Base-by-base conservation (phyloP, 2,888 invertebrate species). In the Kuschelorhynchus macadamiae region DNA sequence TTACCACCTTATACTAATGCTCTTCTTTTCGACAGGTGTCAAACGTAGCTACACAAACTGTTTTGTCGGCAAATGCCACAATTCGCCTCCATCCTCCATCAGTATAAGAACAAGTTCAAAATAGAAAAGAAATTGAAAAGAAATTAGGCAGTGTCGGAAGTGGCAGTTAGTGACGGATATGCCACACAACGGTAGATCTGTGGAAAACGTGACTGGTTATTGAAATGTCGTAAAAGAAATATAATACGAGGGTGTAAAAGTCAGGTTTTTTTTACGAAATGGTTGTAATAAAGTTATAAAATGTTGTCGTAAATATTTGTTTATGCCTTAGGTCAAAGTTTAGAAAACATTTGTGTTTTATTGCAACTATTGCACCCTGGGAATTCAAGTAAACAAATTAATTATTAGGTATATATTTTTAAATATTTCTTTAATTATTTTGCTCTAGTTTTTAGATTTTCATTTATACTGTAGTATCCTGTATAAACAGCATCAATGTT, bases 1-100 rank as follows among this genome's bases (percentile, higher is more conserved):
- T 61, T 55, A 60, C 46, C 60, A 53, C 59, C 62, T 62, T 62
- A 62, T 1, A 52, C 14, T 49, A 42, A 50, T 17, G 61, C n/a
- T 61, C 66, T 50, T 59, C 55, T 56, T 68, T 73, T 66, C 63
- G 72, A 71, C 73, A 72, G 73, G 73, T 74, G 73, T 71, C 70
- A 55, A 66, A 62, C 72, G 71, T 66, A 67, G 25, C 18, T 41
- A 53, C 50, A 62, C 53, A 25, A 46, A 62, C 47, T 49, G 67
- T 67, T 65, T 67, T 67, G 67, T 67, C 67, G 67, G 67, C 60
- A 32, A 52, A 39, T 33, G 62, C 46, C 62, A 55, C 53, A 53
- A 62, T 50, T 39, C 42, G 36, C 21, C 20, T 39, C 50, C 16
- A n/a, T 20, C 21, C 20, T 39, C 50, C 16, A n/a, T 20, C 49